Conservation (phyloP, 1,140 invertebrate species). For the Branchinecta lynchi region DNA sequence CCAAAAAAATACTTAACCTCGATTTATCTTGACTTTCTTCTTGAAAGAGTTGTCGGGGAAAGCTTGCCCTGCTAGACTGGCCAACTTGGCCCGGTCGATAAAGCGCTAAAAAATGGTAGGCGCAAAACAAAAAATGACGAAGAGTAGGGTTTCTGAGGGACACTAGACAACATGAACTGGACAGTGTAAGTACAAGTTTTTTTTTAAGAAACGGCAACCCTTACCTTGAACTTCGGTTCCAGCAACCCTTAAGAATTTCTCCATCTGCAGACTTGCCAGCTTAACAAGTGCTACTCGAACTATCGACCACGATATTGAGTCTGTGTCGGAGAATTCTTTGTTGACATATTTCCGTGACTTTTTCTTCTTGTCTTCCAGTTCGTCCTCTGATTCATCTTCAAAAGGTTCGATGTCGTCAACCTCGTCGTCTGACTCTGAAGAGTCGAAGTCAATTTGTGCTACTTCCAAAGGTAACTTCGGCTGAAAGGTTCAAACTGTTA, state of each 20-base stretch:
- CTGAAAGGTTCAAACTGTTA: constrained; percentile 31
- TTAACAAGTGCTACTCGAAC: constrained; percentile 73
- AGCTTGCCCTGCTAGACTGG: too few species aligned
- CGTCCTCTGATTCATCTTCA: constrained; percentile 62
- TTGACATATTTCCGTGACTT: constrained; percentile 36
- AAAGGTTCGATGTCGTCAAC: constrained; percentile 32
- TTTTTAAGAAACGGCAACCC: constrained; percentile 7
- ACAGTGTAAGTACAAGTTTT: too few species aligned
- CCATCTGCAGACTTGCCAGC: constrained; percentile 61
- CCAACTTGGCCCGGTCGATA: too few species aligned
- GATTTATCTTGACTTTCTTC: too few species aligned
- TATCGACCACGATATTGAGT: constrained; percentile 86
- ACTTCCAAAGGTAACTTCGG: constrained; percentile 46
- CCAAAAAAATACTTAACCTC: too few species aligned
- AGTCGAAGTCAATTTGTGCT: constrained; percentile 70
- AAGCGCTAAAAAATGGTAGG: too few species aligned
- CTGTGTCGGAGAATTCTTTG: constrained; percentile 74
- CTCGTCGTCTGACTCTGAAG: constrained; percentile 57
- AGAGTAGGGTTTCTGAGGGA: too few species aligned
- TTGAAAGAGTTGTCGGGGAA: too few species aligned
- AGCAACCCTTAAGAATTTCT: constrained; percentile 59
- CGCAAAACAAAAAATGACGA: too few species aligned
- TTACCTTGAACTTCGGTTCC: constrained; percentile 80
- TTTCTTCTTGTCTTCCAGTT: constrained; percentile 40
- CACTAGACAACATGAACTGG: too few species aligned